A percentile compares a stretch with the other conserved stretches of the same genome.
phyloP scores from a whole-genome alignment of 2,888 invertebrate species.

The Troglohyphantes excavatus region DNA sequence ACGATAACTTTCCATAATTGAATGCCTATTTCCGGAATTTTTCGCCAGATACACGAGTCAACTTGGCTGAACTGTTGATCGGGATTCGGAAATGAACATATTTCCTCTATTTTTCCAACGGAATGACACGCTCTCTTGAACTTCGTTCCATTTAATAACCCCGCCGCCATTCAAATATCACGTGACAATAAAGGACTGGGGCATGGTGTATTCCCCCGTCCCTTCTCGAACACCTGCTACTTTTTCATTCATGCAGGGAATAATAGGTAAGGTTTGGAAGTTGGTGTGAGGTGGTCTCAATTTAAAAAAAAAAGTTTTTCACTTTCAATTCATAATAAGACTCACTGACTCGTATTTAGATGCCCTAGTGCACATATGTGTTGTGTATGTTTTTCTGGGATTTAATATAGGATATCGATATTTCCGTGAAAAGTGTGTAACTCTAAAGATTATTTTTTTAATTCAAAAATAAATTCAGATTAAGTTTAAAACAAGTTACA shows the following conservation, averaged over 20 bases:
- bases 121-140: slow-evolving; percentile 68
- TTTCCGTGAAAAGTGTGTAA: no score
- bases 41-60: not conserved
- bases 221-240: slow-evolving; percentile 19
- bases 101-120: slow-evolving; percentile 54
- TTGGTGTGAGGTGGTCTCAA: not conserved
- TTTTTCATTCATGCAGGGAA: not conserved
- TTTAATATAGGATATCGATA: no score
- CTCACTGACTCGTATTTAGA: no score
- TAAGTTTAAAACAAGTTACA: no score
- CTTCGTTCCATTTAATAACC: slow-evolving; percentile 66
- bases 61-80: not conserved
- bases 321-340: no score
- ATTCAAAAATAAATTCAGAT: no score
- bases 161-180: slow-evolving; percentile 33
- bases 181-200: slow-evolving; percentile 9
- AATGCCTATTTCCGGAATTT: not conserved
- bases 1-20: no score
- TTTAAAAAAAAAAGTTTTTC: not conserved
- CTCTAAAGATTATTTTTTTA: no score
- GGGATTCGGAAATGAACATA: slow-evolving; percentile 11
- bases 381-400: no score
- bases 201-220: not conserved
- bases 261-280: not conserved
- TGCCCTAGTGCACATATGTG: no score